These are phyloP conservation scores for Philantomba maxwellii DNA, from an alignment of 2,113 vertebrate species.

Conservation along the genomic window DNA sequence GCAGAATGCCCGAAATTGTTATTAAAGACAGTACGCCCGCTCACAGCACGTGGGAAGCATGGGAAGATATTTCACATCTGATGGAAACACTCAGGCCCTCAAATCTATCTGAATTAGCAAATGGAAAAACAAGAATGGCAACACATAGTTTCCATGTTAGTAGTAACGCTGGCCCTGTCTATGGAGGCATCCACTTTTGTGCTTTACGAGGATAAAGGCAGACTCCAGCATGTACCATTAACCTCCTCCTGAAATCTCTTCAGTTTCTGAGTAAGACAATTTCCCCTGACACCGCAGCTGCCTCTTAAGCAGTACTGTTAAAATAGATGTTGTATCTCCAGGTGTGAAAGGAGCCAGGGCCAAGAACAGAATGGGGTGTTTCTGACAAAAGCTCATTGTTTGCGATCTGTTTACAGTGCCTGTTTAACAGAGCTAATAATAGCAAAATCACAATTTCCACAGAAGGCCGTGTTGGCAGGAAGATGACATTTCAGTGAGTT, in stretches of 20 bases:
- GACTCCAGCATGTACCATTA: background rate
- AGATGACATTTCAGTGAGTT: constrained; percentile 45
- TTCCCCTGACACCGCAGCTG: background rate
- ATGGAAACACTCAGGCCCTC: background rate
- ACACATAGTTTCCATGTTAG: background rate
- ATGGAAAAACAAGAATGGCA: background rate
- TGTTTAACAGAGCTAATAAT: constrained; percentile 42
- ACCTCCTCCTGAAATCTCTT: background rate
- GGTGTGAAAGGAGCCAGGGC: constrained; percentile 29
- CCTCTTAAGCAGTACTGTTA: constrained; percentile 22
- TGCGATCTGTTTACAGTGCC: constrained; percentile 33
- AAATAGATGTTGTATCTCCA: background rate
- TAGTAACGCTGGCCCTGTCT: background rate
- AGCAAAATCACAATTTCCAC: constrained; percentile 51
- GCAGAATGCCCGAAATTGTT: background rate
- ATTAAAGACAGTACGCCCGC: background rate
- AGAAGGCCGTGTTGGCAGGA: background rate
- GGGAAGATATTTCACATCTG: background rate
- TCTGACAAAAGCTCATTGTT: background rate
- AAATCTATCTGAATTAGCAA: background rate
- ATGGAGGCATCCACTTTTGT: background rate
- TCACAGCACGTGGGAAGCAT: background rate
- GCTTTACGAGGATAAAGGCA: background rate
- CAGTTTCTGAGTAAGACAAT: background rate
- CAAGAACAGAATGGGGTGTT: constrained; percentile 9